Percentiles rank a stretch among this genome's conserved stretches.
Evolutionary conservation across 1,140 invertebrate genomes (phyloP).

Genomic region (Gryon sp.): DNA sequence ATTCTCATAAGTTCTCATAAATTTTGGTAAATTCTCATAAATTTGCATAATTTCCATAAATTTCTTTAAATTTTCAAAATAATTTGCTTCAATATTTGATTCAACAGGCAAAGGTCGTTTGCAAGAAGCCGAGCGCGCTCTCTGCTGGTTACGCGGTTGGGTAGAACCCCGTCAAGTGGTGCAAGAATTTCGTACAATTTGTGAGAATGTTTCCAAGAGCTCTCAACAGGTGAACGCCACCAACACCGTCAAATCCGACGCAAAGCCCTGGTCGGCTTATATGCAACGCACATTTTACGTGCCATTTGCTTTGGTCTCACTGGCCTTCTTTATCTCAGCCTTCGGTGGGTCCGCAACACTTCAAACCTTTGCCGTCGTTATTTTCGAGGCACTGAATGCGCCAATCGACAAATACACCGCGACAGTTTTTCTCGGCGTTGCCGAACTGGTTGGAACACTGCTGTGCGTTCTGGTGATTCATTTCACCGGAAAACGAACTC

Average conservation of each 20-base stretch:
- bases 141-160: slow-evolving; percentile 86
- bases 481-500: slow-evolving; percentile 84
- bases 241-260: slow-evolving; percentile 38
- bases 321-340: slow-evolving; percentile 84
- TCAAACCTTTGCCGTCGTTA: slow-evolving; percentile 86
- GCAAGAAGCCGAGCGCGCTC: slow-evolving; percentile 80
- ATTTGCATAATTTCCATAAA: too few relatives aligned
- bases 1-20: too few relatives aligned
- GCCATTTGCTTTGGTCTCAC: slow-evolving; percentile 83
- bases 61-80: slow-evolving; percentile 3
- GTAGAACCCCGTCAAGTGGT: slow-evolving; percentile 79
- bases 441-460: slow-evolving; percentile 83
- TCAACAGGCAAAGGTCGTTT: slow-evolving; percentile 80
- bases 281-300: slow-evolving; percentile 80
- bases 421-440: slow-evolving; percentile 84
- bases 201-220: slow-evolving; percentile 71
- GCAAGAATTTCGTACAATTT: slow-evolving; percentile 81
- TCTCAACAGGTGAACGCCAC: too few relatives aligned
- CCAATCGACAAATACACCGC: slow-evolving; percentile 87
- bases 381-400: slow-evolving; percentile 84
- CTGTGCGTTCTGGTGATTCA: slow-evolving; percentile 84
- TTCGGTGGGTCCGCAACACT: slow-evolving; percentile 86
- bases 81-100: neutral
- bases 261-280: slow-evolving; percentile 73
- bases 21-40: too few relatives aligned